Evolutionary conservation across 2,888 invertebrate genomes (phyloP).

Genomic region (Nesidiocoris tenuis): DNA sequence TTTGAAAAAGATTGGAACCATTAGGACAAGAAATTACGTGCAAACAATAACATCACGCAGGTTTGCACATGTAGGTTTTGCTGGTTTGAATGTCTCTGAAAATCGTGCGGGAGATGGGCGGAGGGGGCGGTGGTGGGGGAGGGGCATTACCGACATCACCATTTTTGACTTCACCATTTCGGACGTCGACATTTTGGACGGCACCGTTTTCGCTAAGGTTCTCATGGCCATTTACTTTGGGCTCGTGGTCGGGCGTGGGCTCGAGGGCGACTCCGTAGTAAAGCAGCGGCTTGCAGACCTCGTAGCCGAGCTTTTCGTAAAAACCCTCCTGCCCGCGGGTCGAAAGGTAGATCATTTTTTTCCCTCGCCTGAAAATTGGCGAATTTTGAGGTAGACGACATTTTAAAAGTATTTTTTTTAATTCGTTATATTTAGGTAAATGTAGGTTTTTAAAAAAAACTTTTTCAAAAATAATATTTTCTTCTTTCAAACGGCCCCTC

Average conservation of each 20-base stretch:
- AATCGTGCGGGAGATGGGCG: slow-evolving; percentile 49
- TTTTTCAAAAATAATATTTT: no score
- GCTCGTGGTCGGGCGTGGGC: slow-evolving; percentile 34
- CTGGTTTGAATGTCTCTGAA: slow-evolving; percentile 51
- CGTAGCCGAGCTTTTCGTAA: slow-evolving; percentile 53
- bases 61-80: slow-evolving; percentile 54
- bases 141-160: slow-evolving; percentile 51
- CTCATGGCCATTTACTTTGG: slow-evolving; percentile 20
- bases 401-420: no score
- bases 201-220: neutral
- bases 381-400: no score
- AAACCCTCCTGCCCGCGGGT: slow-evolving; percentile 53
- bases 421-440: no score
- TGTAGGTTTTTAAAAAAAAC: no score
- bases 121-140: slow-evolving; percentile 56
- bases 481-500: no score
- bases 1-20: no score
- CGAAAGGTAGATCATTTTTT: slow-evolving; percentile 52
- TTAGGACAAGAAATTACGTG: no score
- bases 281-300: slow-evolving; percentile 51
- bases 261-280: slow-evolving; percentile 46
- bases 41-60: no score
- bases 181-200: no score
- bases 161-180: neutral
- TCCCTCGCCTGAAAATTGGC: slow-evolving; percentile 52